Evolutionary conservation across 1,140 invertebrate species (phyloP), one percentile per base, ranked within the genome.

Genomic region (Littorina saxatilis): DNA sequence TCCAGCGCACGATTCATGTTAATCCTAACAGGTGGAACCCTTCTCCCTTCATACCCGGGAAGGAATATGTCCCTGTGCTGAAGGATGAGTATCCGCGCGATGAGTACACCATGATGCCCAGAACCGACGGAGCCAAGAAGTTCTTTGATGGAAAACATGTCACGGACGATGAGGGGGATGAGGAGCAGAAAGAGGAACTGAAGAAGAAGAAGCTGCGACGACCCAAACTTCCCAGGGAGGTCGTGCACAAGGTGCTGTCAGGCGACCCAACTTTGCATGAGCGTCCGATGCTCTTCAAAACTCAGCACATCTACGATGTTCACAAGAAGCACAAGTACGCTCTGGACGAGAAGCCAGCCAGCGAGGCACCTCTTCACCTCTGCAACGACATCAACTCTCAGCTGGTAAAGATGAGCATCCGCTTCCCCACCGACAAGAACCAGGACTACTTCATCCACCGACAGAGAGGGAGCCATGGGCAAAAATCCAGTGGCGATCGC

Each of bases 21-120:
- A 86, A 90, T 82, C 84, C 85, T 13, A 84, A 89, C n/a, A 17
- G 77, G 15, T 92, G 91, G 91, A 91, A 88, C 70, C 85, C 87
- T 35, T 91, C 90, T 5, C 82, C 91, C 9, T 89, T 91, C 75
- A 73, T 85, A 23, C 63, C 77, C 7, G 77, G 83, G 35, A 85
- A 81, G 32, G 84, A 86, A 23, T 92, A 92, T 82, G 76, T 88
- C n/a, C 80, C 86, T 5, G 87, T 89, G 68, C 78, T 92, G 5
- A 85, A 77, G 15, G 91, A 92, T 77, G 86, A 87, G 40, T 92
- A 89, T 82, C 92, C 92, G 1, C 82, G 91, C 17, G 90, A 92
- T 85, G 87, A 87, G 52, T 91, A 85, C 68, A 92, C 91, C 1
- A 87, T 87, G 82, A 88, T 92, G 87, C 90, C 90, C 0, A 82